Evolutionary conservation across 92 coral and sea anemone species (phyloP), one percentile per base, ranked within the genome.

Genomic region (Epizoanthus scotinus): DNA sequence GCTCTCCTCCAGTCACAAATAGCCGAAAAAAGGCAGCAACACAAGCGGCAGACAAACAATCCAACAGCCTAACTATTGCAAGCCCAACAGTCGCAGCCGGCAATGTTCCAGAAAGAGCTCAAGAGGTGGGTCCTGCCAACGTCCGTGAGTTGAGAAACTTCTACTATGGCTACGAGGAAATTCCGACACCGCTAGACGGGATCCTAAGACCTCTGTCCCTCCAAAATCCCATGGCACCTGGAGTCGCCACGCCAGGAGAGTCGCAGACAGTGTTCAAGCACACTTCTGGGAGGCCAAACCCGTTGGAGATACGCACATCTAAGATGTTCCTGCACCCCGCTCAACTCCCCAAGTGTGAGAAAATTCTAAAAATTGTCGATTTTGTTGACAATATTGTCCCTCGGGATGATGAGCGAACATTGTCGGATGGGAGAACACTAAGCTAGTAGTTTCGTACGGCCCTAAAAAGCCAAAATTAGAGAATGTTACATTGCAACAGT

Each of bases 391-490:
- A 60, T 18, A 67, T 81, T 29, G 52, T 70, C 20, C 55, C 85
- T 34, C 3, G 28, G 28, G 70, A 82, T 3, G 67, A 55, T 8
- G 68, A 82, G 40, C 10, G 58, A 82, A 68, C 78, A 5, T 24
- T 70, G 13, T 49, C 81, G 9, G 78, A 66, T 0, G 66, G 25
- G 85, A 81, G 15, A 67, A 70, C 58, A 56, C 81, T 19, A 82
- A 82, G 40, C 10, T 82, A 22, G 47, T 82, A 3, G 79, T 82
- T 20, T 66, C 66, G 2, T 70, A 82, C 42, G 71, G 81, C 79
- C 81, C 81, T 52, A 82, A 82, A 19, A 82, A 55, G 57, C 85
- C 85, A 3, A 70, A 57, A 29, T n/a, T 82, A 70, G 81, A 82
- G 47, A 26, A 52, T 28, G 69, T 82, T 8, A 70, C 85, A 1